phyloP scores from a whole-genome alignment of 2,113 vertebrate species.

The Hippocampus abdominalis region DNA sequence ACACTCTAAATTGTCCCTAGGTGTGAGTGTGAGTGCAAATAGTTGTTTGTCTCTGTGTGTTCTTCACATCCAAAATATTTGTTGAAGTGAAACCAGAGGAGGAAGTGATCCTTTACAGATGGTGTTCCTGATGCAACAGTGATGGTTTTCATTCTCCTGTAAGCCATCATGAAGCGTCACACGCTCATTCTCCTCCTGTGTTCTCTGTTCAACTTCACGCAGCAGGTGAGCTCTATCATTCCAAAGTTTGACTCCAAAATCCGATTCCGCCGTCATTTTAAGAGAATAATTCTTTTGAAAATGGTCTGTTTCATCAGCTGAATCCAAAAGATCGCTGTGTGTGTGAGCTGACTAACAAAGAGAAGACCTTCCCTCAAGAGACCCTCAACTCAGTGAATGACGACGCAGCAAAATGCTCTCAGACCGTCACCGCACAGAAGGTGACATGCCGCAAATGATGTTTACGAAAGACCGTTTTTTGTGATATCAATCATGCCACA shows the following conservation, averaged over 20 bases:
- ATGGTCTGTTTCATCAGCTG: conserved; percentile 16
- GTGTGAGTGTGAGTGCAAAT: no score
- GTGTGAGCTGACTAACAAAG: conserved; percentile 59
- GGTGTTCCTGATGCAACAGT: neutral
- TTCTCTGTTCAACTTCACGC: conserved; percentile 33
- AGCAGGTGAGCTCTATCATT: conserved; percentile 53
- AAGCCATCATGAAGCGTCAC: conserved; percentile 35
- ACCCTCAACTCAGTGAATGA: conserved; percentile 39
- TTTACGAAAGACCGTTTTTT: neutral
- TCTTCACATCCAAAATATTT: neutral
- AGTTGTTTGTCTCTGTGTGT: no score
- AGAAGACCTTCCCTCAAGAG: conserved; percentile 51
- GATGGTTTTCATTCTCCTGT: neutral
- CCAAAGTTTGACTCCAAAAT: neutral
- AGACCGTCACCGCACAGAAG: conserved; percentile 44
- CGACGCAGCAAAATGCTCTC: conserved; percentile 41
- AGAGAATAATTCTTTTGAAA: neutral
- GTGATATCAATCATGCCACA: neutral
- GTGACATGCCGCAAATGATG: conserved; percentile 31
- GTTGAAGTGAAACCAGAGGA: conserved; percentile 6
- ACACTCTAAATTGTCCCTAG: no score
- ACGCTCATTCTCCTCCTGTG: conserved; percentile 20
- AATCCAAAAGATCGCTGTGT: conserved; percentile 27
- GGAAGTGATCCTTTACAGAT: conserved; percentile 20
- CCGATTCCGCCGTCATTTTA: neutral